phyloP scores from a whole-genome alignment of 2,888 invertebrate genomes.

The Heteromurus nitidus region DNA sequence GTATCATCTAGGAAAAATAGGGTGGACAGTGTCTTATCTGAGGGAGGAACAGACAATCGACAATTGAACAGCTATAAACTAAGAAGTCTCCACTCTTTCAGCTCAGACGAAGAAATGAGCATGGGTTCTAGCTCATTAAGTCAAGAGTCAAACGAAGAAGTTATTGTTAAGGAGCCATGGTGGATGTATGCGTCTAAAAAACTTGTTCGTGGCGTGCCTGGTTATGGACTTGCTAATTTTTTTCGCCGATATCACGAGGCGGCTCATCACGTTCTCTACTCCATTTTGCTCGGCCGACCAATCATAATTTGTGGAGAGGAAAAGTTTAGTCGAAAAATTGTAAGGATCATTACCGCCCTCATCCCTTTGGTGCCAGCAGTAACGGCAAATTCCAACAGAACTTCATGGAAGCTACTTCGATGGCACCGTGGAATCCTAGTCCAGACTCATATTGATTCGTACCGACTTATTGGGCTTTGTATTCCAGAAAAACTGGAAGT shows the following conservation, averaged over 20 bases:
- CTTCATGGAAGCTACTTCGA: slow-evolving; percentile 69
- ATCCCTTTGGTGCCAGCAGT: slow-evolving; percentile 69
- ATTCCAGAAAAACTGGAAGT: slow-evolving; percentile 74
- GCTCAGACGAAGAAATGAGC: slow-evolving; percentile 69
- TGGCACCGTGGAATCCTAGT: slow-evolving; percentile 75
- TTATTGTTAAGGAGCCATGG: slow-evolving; percentile 69
- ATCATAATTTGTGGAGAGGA: slow-evolving; percentile 71
- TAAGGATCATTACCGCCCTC: slow-evolving; percentile 65
- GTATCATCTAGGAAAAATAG: too few relatives aligned
- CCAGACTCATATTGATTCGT: slow-evolving; percentile 73
- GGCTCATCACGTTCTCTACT: slow-evolving; percentile 74
- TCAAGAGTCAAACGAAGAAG: slow-evolving; percentile 53
- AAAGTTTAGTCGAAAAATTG: slow-evolving; percentile 56
- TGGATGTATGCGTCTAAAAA: slow-evolving; percentile 63
- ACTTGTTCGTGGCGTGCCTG: slow-evolving; percentile 65
- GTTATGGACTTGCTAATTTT: slow-evolving; percentile 73
- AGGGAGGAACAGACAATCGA: too few relatives aligned
- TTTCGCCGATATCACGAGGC: slow-evolving; percentile 72
- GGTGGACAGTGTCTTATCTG: too few relatives aligned
- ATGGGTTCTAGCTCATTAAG: slow-evolving; percentile 27
- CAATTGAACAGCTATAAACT: too few relatives aligned
- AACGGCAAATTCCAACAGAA: neutral
- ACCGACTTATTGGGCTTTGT: slow-evolving; percentile 74
- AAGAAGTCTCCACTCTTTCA: slow-evolving; percentile 61
- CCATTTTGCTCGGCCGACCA: slow-evolving; percentile 73